These are phyloP conservation scores for Syrphus vitripennis DNA, from an alignment of 2,888 invertebrate species.

Conservation along the genomic window DNA sequence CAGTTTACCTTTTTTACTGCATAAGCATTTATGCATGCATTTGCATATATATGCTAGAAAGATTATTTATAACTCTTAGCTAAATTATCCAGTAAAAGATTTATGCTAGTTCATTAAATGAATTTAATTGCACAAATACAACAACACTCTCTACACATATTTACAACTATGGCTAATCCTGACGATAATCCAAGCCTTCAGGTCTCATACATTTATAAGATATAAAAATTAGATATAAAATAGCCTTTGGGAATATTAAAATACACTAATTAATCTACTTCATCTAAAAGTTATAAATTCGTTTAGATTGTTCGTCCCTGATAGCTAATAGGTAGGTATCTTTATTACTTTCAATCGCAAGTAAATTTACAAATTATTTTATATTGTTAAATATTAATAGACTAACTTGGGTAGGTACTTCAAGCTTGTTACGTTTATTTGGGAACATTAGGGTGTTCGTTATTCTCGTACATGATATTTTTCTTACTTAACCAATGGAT, in stretches of 20 bases:
- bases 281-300: background rate
- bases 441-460: no score
- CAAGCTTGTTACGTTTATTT: background rate
- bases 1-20: background rate
- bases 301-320: background rate
- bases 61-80: background rate
- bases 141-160: background rate
- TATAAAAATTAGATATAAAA: background rate
- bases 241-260: background rate
- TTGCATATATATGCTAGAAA: background rate
- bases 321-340: no score
- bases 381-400: no score
- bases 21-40: no score
- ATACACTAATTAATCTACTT: background rate
- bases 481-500: no score
- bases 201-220: background rate
- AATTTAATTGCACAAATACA: conserved; percentile 27
- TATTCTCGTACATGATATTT: no score
- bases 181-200: background rate
- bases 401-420: background rate
- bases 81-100: conserved; percentile 6
- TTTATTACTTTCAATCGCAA: background rate
- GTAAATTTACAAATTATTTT: background rate
- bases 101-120: conserved; percentile 37
- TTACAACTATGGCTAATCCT: background rate